Base-by-base conservation (phyloP, 1,140 invertebrate species). In the Colletes gigas region DNA sequence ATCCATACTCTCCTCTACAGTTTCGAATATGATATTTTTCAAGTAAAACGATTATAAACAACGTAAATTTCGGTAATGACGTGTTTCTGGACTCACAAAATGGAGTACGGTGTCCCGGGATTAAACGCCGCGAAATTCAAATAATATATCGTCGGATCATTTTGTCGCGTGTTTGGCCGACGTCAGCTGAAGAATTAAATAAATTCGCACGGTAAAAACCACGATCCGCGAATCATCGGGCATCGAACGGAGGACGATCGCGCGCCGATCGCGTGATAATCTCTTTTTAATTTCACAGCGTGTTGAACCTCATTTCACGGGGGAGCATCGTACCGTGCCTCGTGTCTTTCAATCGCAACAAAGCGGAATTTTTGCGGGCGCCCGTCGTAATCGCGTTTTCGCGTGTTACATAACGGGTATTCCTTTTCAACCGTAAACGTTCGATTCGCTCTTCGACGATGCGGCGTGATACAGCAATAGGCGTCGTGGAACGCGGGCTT, bases 401-500 rank as follows among this genome's bases (percentile, higher is more conserved):
- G 77, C 77, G 77, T 79, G 77, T 66, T 79, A 10, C 63, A n/a
- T 54, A 52, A 62, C 44, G 70, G 54, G 67, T 72, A 50, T 21
- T 14, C 21, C 55, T 68, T 68, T 75, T 54, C 54, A 57, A 59
- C 21, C 63, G 70, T 62, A 39, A 60, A 62, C 70, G 14, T 60
- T 69, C 44, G 63, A 76, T 55, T 30, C 55, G 47, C 59, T 15
- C 57, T 12, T 47, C 12, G 15, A 55, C 74, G 66, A 81, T 77
- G 41, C 21, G 57, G 39, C 55, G 39, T 52, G 55, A 69, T 73
- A 30, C 30, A 60, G 55, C 68, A 52, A 68, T 5, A 60, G 59
- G 63, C 78, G 77, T 60, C 30, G 21, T 19, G 78, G 47, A 83
- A 81, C 78, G 67, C 66, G 63, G 50, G 12, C 67, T 83, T 85